Percentiles rank a stretch among this genome's conserved stretches.
Conservation (phyloP, 37 sponge, comb jelly and placozoan species). For the Bolinopsis microptera region DNA sequence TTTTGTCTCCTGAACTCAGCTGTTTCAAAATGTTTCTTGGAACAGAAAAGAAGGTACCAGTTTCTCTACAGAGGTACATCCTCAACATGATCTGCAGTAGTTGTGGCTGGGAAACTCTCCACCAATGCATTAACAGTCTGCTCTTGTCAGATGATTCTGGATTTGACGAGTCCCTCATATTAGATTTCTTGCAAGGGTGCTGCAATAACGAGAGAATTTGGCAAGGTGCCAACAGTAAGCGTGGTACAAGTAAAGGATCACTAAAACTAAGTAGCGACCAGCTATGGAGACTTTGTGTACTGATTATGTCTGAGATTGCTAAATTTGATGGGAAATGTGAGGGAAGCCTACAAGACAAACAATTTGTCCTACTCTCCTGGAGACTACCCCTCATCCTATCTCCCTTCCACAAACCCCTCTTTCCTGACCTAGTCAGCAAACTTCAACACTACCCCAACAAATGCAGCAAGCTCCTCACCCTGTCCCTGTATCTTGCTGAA, state of each 20-base stretch:
- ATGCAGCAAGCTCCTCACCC: slow-evolving; percentile 15
- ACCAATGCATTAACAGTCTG: not conserved
- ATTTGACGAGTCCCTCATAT: slow-evolving; percentile 9
- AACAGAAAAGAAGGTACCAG: not conserved
- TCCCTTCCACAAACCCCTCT: slow-evolving; percentile 11
- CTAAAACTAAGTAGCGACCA: slow-evolving; percentile 14
- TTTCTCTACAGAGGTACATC: slow-evolving; percentile 45
- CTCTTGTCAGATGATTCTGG: not conserved
- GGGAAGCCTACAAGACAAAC: not conserved
- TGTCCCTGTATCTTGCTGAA: slow-evolving; percentile 57
- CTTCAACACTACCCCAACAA: not conserved
- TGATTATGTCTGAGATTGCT: not conserved
- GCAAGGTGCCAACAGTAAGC: slow-evolving; percentile 61
- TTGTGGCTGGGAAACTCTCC: slow-evolving; percentile 63
- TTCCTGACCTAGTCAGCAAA: slow-evolving; percentile 1
- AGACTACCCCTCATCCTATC: slow-evolving; percentile 28
- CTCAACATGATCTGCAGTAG: slow-evolving; percentile 40
- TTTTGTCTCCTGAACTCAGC: slow-evolving; percentile 23
- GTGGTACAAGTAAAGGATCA: slow-evolving; percentile 29
- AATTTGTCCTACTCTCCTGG: slow-evolving; percentile 30
- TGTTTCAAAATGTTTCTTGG: slow-evolving; percentile 31
- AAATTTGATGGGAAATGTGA: not conserved
- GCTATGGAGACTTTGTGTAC: slow-evolving; percentile 9
- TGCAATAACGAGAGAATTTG: slow-evolving; percentile 61
- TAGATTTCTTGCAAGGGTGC: slow-evolving; percentile 58